Conservation (phyloP, 2,113 vertebrate species). For the Pristiophorus japonicus region DNA sequence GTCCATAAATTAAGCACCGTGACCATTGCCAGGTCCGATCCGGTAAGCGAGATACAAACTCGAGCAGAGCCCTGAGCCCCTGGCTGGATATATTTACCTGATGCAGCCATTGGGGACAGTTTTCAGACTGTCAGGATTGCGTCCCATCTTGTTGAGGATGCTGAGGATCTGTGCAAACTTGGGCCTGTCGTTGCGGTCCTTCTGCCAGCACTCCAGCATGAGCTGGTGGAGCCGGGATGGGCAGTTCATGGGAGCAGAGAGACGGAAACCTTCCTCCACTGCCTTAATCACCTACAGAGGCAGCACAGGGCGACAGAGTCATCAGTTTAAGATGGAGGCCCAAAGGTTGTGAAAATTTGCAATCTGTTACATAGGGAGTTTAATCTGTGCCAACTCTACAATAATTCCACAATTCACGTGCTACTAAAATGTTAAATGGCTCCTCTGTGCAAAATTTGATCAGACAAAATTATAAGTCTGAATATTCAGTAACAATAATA, state of each 20-base stretch:
- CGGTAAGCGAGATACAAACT: not conserved
- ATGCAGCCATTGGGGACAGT: constrained; percentile 60
- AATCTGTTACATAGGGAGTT: not conserved
- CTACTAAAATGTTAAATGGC: not conserved
- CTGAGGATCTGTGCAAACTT: constrained; percentile 84
- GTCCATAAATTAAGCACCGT: not conserved
- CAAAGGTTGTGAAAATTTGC: not conserved
- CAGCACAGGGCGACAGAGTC: not conserved
- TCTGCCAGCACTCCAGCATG: constrained; percentile 95
- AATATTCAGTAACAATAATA: not conserved
- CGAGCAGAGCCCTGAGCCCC: fast-evolving
- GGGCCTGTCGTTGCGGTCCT: constrained; percentile 78
- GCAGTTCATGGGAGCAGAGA: constrained; percentile 82
- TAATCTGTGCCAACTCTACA: not conserved
- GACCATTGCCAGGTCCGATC: not conserved
- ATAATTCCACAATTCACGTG: not conserved
- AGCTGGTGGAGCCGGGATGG: constrained; percentile 76
- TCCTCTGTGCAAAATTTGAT: not conserved
- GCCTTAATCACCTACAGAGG: constrained; percentile 80
- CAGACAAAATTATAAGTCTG: not conserved
- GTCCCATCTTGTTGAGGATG: constrained; percentile 76
- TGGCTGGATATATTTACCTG: constrained; percentile 56
- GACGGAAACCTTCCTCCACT: constrained; percentile 88
- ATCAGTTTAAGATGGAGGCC: not conserved
- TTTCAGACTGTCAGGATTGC: constrained; percentile 64